A percentile compares a stretch with the other conserved stretches of the same genome.
Evolutionary conservation across 2,888 invertebrate genomes (phyloP).

Genomic region (Lasioglossum villosulum): DNA sequence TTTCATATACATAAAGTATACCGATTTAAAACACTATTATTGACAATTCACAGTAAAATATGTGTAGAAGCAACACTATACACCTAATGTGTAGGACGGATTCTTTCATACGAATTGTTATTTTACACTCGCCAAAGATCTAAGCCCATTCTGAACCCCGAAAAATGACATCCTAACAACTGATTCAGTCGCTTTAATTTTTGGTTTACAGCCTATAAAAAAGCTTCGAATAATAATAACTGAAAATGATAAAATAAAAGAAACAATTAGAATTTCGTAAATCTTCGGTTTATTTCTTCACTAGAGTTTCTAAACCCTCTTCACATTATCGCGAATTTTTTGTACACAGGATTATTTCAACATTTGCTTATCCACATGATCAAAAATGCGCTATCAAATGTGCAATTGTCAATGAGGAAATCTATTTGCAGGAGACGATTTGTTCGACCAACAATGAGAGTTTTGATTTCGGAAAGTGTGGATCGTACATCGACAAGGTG

Average conservation of each 20-base stretch:
- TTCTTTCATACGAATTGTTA: background rate
- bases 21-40: background rate
- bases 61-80: background rate
- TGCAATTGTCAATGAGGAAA: background rate
- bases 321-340: background rate
- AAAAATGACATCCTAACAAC: background rate
- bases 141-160: background rate
- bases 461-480: conserved; percentile 58
- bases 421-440: conserved; percentile 1
- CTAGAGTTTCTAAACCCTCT: background rate
- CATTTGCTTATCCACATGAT: background rate
- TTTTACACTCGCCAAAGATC: background rate
- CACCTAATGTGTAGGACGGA: background rate
- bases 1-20: background rate
- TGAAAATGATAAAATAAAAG: background rate
- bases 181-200: background rate
- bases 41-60: background rate
- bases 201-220: too few relatives aligned
- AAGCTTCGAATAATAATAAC: background rate
- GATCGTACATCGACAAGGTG: conserved; percentile 71
- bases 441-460: background rate
- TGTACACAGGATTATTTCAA: background rate
- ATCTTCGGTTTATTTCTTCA: too few relatives aligned
- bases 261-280: too few relatives aligned
- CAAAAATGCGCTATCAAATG: background rate